Conservation (phyloP, 2,888 invertebrate genomes). For the Meta bourneti region DNA sequence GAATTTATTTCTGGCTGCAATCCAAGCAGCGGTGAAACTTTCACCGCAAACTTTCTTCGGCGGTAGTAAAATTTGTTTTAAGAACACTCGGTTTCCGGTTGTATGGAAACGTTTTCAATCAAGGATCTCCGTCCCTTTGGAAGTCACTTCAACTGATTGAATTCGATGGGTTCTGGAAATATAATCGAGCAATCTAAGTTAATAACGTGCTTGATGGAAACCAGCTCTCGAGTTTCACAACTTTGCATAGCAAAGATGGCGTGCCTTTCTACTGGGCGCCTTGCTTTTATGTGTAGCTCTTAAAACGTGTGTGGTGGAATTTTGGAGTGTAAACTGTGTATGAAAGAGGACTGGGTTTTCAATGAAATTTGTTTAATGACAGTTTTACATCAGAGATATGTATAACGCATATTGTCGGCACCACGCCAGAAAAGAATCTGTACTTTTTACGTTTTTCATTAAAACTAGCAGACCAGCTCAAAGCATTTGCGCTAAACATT, state of each 20-base stretch:
- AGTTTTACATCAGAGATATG: no score
- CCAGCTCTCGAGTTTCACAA: background rate
- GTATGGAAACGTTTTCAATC: background rate
- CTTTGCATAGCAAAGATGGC: background rate
- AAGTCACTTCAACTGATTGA: slow-evolving; percentile 17
- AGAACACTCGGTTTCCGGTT: background rate
- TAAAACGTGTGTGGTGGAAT: no score
- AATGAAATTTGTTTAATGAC: no score
- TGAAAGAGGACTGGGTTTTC: no score
- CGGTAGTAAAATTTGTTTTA: background rate
- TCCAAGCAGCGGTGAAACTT: slow-evolving; percentile 18
- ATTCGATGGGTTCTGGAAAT: background rate
- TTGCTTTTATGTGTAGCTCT: background rate
- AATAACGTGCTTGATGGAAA: background rate
- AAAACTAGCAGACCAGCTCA: no score
- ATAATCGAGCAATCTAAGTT: background rate
- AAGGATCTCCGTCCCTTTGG: background rate
- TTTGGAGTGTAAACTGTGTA: no score
- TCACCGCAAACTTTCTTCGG: slow-evolving; percentile 3
- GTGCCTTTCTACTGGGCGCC: background rate
- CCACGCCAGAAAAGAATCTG: no score
- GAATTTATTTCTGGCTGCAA: background rate
- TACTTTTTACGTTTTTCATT: no score
- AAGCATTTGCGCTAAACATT: no score
- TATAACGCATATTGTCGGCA: no score